Conservation (phyloP, 2,113 vertebrate species). For the Boleophthalmus pectinirostris region DNA sequence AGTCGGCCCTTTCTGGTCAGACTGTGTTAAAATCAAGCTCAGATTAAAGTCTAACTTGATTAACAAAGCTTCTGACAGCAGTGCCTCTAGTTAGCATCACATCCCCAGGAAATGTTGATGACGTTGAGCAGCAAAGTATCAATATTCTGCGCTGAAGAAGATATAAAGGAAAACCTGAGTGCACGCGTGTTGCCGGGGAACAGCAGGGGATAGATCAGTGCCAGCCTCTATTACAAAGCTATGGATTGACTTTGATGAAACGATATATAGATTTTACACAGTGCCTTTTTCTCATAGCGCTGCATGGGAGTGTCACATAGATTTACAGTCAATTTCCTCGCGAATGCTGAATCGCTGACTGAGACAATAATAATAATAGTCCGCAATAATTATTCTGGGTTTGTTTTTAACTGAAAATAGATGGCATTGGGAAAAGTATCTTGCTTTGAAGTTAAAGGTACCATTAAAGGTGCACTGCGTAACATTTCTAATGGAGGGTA, state of each 20-base stretch:
- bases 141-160: neutral
- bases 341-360: constrained; percentile 10
- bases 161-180: neutral
- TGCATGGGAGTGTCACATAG: constrained; percentile 12
- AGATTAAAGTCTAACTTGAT: too few relatives aligned
- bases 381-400: constrained; percentile 7
- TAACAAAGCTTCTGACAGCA: too few relatives aligned
- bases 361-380: constrained; percentile 9
- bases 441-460: constrained; percentile 5
- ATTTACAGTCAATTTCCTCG: constrained; percentile 23
- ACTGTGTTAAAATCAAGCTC: too few relatives aligned
- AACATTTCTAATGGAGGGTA: too few relatives aligned
- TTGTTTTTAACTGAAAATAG: neutral
- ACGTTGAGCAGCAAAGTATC: neutral
- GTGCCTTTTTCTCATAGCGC: neutral
- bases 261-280: constrained; percentile 26
- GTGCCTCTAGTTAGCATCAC: too few relatives aligned
- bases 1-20: too few relatives aligned
- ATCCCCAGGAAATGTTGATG: too few relatives aligned
- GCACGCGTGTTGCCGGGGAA: neutral
- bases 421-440: neutral
- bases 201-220: constrained; percentile 2
- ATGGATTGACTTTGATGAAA: constrained; percentile 24
- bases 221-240: constrained; percentile 6
- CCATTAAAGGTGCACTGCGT: neutral